Evolutionary conservation across 1,140 invertebrate genomes (phyloP).

Genomic region (Acromyrmex heyeri): DNA sequence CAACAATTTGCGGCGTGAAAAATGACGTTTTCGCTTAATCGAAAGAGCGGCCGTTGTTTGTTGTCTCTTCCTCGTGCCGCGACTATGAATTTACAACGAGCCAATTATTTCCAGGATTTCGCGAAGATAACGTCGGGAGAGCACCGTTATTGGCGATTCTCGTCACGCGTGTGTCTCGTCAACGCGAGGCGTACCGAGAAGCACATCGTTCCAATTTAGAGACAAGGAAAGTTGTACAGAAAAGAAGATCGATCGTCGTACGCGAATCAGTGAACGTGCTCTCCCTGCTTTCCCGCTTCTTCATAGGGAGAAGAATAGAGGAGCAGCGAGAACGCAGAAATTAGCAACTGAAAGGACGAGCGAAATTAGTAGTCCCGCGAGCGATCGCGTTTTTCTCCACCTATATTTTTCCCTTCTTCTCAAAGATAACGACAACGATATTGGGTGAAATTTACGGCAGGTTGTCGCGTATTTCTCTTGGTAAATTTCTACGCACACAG

Average conservation of each 20-base stretch:
- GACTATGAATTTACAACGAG: conserved; percentile 52
- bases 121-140: neutral
- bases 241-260: conserved; percentile 29
- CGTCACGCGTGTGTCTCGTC: conserved; percentile 57
- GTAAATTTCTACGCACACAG: neutral
- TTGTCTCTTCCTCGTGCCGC: conserved; percentile 19
- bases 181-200: conserved; percentile 15
- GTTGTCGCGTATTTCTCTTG: neutral
- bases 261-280: neutral
- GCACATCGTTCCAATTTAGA: conserved; percentile 67
- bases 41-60: conserved; percentile 5
- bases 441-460: conserved; percentile 28
- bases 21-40: conserved; percentile 38
- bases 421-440: conserved; percentile 5
- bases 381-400: conserved; percentile 31
- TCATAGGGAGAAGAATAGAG: conserved; percentile 34
- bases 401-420: neutral
- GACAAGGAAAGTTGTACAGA: conserved; percentile 39
- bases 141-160: conserved; percentile 50
- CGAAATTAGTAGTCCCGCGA: conserved; percentile 49
- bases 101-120: conserved; percentile 65
- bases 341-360: conserved; percentile 33
- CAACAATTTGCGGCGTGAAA: neutral
- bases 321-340: conserved; percentile 52
- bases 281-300: neutral